A percentile compares a stretch with the other conserved stretches of the same genome.
Conservation (phyloP, 2,113 vertebrate genomes). For the Hypanus sabinus region DNA sequence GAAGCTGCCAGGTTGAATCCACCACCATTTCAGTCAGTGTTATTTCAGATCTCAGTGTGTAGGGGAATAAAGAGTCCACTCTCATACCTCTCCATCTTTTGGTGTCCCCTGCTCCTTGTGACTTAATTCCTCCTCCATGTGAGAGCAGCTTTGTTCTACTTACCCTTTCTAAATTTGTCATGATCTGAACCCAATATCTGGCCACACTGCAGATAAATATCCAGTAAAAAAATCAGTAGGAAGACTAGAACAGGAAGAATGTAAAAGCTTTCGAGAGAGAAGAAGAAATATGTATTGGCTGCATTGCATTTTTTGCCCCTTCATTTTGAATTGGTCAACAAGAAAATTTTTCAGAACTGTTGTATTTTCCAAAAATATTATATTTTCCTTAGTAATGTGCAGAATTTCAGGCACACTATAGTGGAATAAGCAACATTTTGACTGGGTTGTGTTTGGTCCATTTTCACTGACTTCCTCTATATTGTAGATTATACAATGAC, state of each 20-base stretch:
- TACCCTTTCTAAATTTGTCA: too few relatives aligned
- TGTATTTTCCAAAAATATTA: not conserved
- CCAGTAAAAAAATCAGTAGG: not conserved
- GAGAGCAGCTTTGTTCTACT: too few relatives aligned
- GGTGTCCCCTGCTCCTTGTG: too few relatives aligned
- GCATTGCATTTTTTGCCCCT: not conserved
- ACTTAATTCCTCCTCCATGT: too few relatives aligned
- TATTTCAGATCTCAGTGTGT: too few relatives aligned
- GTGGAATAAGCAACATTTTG: not conserved
- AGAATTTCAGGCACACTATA: not conserved
- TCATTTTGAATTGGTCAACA: not conserved
- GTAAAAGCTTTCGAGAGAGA: not conserved
- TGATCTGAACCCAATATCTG: not conserved
- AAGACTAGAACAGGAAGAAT: not conserved
- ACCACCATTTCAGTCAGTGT: too few relatives aligned
- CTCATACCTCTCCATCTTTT: too few relatives aligned
- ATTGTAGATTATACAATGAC: too few relatives aligned
- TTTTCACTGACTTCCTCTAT: too few relatives aligned
- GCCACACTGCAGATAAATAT: not conserved
- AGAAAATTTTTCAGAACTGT: not conserved
- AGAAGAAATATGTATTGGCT: not conserved
- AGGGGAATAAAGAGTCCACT: too few relatives aligned
- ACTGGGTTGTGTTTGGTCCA: not conserved
- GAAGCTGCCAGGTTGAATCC: too few relatives aligned
- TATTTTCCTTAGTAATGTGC: not conserved